Base-by-base conservation (phyloP, 2,113 vertebrate genomes). In the Anthoscopus minutus region DNA sequence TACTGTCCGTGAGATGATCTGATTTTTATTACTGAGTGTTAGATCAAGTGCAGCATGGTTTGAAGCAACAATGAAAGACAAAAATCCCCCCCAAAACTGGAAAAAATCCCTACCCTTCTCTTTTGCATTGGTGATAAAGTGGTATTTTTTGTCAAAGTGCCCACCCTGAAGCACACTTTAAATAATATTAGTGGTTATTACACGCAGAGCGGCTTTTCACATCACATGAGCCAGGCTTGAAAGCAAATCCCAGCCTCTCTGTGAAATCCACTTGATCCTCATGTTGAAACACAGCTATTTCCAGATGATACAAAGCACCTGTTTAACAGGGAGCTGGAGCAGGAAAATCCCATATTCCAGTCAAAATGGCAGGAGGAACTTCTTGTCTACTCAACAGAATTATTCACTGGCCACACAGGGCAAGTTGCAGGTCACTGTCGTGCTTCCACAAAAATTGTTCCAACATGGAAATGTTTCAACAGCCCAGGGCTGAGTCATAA, bases 301-400 rank as follows among this genome's bases (percentile, higher is more conserved):
- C 86, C 93, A 92, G 91, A 93, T 88, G 94, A 95, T 21, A 56
- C 15, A 65, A 73, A 94, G 76, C 95, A 94, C 88, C 94, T 95
- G 94, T 83, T 85, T 24, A 44, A 58, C 24, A 10, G 56, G 42
- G 50, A 20, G 22, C 19, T 16, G 11, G 3, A 62, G 44, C 18
- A 88, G 60, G 38, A 88, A 86, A 74, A 70, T 47, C 61, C 67
- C 27, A 1, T 37, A 19, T 69, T 86, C 67, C 54, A 66, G 42
- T 44, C 48, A 54, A 44, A 90, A 28, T 0, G 5, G 62, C 54
- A 62, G 60, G 31, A 90, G 35, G 35, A 92, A 90, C 30, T 58
- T 83, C 35, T 20, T 82, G 54, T 13, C 13, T 30, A 1, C 31
- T 62, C 47, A 31, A 73, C 7, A 1, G 4, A 61, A n/a, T 62